These are phyloP conservation scores for Idaea aversata DNA, from an alignment of 2,888 invertebrate genomes.

Conservation along the genomic window DNA sequence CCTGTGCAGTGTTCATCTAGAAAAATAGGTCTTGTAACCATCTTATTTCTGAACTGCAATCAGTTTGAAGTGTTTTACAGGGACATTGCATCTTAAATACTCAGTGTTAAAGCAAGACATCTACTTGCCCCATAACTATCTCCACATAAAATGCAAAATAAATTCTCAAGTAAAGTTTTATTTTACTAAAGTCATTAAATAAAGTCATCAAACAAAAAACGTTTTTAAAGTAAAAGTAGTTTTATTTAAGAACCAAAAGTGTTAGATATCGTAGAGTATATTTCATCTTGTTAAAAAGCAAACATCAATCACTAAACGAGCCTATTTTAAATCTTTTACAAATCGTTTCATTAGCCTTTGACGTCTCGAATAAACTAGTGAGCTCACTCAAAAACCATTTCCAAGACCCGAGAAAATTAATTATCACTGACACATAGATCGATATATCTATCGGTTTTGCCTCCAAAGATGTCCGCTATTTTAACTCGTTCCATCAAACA, in stretches of 20 bases:
- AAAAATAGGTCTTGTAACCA: neutral
- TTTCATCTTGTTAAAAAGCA: neutral
- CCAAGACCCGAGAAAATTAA: conserved; percentile 44
- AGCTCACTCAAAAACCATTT: conserved; percentile 26
- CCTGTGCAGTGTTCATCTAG: neutral
- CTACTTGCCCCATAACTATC: neutral
- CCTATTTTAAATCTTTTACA: conserved; percentile 2
- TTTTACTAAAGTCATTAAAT: neutral
- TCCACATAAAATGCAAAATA: neutral
- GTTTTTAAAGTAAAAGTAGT: neutral
- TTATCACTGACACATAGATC: conserved; percentile 51
- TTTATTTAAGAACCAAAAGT: neutral
- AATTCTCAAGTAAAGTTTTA: neutral
- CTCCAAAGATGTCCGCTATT: conserved; percentile 36
- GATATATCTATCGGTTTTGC: conserved; percentile 47
- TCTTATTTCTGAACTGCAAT: neutral
- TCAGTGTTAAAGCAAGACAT: no score
- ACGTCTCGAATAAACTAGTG: conserved; percentile 20
- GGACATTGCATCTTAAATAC: no score
- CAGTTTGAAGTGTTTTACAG: neutral
- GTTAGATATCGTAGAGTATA: neutral
- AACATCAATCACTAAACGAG: neutral
- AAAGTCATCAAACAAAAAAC: neutral
- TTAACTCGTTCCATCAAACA: conserved; percentile 62
- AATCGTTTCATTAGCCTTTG: conserved; percentile 7